Conservation (phyloP, 1,140 invertebrate genomes). For the Drosophila serrata region DNA sequence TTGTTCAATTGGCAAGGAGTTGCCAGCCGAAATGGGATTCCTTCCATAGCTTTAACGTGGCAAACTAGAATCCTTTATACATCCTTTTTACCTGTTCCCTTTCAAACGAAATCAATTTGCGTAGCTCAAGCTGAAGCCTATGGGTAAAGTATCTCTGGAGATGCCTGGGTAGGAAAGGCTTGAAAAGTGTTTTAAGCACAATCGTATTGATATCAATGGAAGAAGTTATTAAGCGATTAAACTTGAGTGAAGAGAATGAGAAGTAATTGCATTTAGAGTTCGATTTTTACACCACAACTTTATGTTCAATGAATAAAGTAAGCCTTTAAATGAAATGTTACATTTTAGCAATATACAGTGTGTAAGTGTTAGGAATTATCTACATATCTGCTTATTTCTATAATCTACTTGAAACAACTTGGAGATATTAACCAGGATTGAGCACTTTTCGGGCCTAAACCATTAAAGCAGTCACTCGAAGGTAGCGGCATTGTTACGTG, state of each 20-base stretch:
- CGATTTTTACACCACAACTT: too few species aligned
- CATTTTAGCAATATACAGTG: too few species aligned
- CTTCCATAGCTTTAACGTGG: slow-evolving; percentile 13
- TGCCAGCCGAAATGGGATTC: slow-evolving; percentile 6
- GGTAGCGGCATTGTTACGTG: slow-evolving; percentile 31
- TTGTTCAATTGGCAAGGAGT: slow-evolving; percentile 57
- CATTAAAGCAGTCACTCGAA: slow-evolving; percentile 25
- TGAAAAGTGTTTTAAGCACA: not conserved
- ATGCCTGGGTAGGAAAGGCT: slow-evolving; percentile 6
- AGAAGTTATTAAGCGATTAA: slow-evolving; percentile 5
- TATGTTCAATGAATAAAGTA: not conserved
- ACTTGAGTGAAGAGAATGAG: not conserved
- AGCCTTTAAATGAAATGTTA: not conserved
- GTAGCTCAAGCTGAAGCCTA: slow-evolving; percentile 6
- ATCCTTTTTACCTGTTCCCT: slow-evolving; percentile 3
- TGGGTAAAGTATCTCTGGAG: not conserved
- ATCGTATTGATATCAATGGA: slow-evolving; percentile 2
- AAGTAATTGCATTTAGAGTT: slow-evolving; percentile 3
- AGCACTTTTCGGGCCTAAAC: slow-evolving; percentile 8
- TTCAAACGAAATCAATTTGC: slow-evolving; percentile 36
- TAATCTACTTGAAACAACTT: too few species aligned
- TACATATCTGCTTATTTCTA: too few species aligned
- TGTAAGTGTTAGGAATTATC: too few species aligned
- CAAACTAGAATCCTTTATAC: slow-evolving; percentile 16
- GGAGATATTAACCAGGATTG: not conserved